Evolutionary conservation across 2,888 invertebrate species (phyloP).

Genomic region (Antheraea assamensis): DNA sequence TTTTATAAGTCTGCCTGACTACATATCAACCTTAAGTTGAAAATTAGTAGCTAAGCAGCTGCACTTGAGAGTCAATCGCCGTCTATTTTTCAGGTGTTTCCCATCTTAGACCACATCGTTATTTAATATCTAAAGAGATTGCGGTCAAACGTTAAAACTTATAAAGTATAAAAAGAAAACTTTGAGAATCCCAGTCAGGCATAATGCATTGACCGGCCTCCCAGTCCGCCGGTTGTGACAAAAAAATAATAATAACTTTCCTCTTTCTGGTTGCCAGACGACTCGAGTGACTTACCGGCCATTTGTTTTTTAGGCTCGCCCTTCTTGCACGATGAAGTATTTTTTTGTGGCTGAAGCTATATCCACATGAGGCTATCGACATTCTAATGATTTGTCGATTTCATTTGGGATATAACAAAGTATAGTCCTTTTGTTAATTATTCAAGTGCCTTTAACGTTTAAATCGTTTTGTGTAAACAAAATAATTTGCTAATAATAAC

Average conservation of each 20-base stretch:
- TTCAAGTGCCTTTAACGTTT: too few species aligned
- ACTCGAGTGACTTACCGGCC: constrained; percentile 77
- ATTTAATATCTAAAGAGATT: too few species aligned
- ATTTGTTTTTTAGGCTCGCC: constrained; percentile 79
- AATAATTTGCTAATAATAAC: too few species aligned
- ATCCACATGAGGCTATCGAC: constrained; percentile 51
- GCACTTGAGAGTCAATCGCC: too few species aligned
- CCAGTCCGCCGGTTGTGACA: constrained; percentile 66
- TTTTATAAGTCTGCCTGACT: too few species aligned
- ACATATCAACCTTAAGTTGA: too few species aligned
- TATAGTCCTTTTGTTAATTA: too few species aligned
- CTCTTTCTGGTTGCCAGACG: constrained; percentile 64
- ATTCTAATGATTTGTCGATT: constrained; percentile 30
- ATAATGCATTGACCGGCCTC: constrained; percentile 61
- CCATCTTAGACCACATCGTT: too few species aligned
- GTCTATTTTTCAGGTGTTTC: too few species aligned
- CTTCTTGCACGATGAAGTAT: constrained; percentile 77
- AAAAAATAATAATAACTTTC: constrained; percentile 73
- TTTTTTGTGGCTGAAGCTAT: constrained; percentile 80
- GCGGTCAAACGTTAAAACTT: not conserved
- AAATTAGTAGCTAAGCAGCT: too few species aligned
- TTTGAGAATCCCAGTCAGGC: constrained; percentile 47
- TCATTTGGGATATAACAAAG: not conserved
- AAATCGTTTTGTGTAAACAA: too few species aligned
- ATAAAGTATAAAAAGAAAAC: constrained; percentile 24